Conservation (phyloP, 2,888 invertebrate species). For the Tenodera sinensis region DNA sequence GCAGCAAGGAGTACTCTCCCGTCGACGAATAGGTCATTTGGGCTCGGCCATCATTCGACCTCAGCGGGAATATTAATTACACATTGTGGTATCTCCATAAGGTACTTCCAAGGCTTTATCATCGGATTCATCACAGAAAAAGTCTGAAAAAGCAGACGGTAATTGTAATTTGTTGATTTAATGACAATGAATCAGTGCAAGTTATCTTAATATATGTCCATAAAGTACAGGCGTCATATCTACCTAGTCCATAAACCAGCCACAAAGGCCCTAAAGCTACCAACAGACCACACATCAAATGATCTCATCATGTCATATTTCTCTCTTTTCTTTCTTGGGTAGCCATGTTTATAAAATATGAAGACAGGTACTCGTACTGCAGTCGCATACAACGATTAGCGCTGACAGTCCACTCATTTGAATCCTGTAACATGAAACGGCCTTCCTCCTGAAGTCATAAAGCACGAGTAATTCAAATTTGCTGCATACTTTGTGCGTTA, state of each 20-base stretch:
- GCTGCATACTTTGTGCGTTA: too few species aligned
- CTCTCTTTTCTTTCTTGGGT: not conserved
- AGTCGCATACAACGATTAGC: not conserved
- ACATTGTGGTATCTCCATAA: not conserved
- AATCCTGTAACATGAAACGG: not conserved
- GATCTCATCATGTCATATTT: not conserved
- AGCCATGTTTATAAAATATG: not conserved
- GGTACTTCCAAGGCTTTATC: not conserved
- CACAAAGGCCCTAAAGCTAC: not conserved
- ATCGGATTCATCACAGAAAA: not conserved
- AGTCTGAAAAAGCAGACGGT: not conserved
- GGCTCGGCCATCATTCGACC: too few species aligned
- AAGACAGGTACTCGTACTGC: not conserved
- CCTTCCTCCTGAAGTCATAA: not conserved
- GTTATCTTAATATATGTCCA: too few species aligned
- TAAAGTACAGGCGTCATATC: too few species aligned
- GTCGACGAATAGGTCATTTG: too few species aligned
- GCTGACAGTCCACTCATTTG: not conserved
- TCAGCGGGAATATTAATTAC: too few species aligned
- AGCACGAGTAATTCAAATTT: not conserved
- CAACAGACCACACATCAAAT: not conserved
- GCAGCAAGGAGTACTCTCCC: too few species aligned
- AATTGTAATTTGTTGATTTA: not conserved
- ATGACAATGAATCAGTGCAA: too few species aligned
- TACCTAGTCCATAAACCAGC: not conserved